Conservation (phyloP, 2,113 vertebrate genomes). For the Sinocyclocheilus anshuiensis region DNA sequence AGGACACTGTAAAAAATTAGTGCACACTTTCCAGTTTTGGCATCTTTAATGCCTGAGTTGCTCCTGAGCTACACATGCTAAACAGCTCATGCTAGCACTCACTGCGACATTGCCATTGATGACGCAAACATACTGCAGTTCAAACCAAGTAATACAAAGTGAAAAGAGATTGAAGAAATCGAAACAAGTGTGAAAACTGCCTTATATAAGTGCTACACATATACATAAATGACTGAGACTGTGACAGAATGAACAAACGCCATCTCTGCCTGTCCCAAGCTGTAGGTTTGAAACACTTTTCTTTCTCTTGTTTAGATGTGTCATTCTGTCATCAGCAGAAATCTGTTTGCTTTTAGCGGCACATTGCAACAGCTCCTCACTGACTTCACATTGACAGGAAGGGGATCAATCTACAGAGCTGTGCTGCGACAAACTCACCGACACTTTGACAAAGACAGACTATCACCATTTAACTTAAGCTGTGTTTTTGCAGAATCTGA, state of each 20-base stretch:
- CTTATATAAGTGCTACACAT: background rate
- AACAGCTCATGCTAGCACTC: background rate
- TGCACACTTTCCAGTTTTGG: background rate
- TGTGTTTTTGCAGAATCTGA: background rate
- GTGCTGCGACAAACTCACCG: background rate
- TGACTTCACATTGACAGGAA: slow-evolving; percentile 26
- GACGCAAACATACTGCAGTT: background rate
- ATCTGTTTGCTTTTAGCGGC: background rate
- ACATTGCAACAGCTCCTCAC: background rate
- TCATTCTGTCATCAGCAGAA: background rate
- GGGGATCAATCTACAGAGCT: slow-evolving; percentile 5
- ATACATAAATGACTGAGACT: background rate
- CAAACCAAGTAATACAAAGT: no score
- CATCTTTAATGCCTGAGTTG: background rate
- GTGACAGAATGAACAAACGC: background rate
- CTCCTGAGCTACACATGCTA: background rate
- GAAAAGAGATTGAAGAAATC: background rate
- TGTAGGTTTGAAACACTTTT: background rate
- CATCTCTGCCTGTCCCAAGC: background rate
- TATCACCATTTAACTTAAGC: slow-evolving; percentile 18
- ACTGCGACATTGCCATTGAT: background rate
- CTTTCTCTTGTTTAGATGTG: background rate
- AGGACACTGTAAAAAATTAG: background rate
- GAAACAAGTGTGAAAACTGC: background rate
- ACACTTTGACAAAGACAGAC: slow-evolving; percentile 4